phyloP scores from a whole-genome alignment of 2,113 vertebrate genomes.

The Ptilonorhynchus violaceus region DNA sequence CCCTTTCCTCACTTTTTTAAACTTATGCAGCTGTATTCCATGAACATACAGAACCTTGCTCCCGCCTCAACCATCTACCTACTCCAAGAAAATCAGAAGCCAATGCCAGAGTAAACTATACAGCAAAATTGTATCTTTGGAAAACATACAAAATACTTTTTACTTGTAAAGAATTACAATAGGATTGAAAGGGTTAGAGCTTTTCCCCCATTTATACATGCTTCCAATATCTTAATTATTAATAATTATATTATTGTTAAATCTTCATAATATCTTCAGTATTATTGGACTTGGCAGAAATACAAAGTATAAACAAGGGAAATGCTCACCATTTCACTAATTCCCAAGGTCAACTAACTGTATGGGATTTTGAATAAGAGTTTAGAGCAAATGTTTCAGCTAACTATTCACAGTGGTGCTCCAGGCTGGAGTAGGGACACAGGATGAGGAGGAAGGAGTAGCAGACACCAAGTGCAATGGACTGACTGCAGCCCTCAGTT shows the following conservation, averaged over 20 bases:
- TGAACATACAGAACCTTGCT: not conserved
- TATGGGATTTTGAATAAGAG: not conserved
- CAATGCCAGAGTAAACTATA: not conserved
- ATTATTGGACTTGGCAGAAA: not conserved
- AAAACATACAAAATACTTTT: too few relatives aligned
- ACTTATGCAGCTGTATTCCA: not conserved
- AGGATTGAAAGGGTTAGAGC: not conserved
- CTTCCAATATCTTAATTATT: not conserved
- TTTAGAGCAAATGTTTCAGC: not conserved
- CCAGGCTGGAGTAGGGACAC: not conserved
- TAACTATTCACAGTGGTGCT: not conserved
- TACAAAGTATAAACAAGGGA: not conserved
- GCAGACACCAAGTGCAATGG: not conserved
- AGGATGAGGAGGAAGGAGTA: not conserved
- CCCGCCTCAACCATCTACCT: not conserved
- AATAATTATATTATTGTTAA: not conserved
- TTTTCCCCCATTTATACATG: not conserved
- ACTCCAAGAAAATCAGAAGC: not conserved
- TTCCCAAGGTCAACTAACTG: not conserved
- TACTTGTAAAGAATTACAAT: not conserved
- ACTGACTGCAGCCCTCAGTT: not conserved
- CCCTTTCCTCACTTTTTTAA: not conserved
- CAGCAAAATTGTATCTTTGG: not conserved
- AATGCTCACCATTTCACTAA: not conserved
- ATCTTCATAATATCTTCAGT: not conserved